Evolutionary conservation across 2,888 invertebrate species (phyloP).

Genomic region (Glyphotaelius pellucidus): DNA sequence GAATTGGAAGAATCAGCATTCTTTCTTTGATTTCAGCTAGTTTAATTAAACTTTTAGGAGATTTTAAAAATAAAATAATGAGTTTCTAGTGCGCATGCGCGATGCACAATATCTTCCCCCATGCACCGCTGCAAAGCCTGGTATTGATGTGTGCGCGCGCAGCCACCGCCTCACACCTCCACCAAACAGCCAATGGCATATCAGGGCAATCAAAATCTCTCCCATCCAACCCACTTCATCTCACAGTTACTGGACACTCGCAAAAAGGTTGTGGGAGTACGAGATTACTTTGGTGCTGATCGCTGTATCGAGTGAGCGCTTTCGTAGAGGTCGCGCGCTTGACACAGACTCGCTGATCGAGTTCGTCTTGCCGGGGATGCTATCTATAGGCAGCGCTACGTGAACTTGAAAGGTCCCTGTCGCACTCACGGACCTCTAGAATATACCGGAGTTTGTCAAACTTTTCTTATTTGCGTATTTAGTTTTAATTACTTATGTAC

Average conservation of each 20-base stretch:
- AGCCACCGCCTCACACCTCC: slow-evolving; percentile 23
- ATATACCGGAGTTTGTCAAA: slow-evolving; percentile 48
- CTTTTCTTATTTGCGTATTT: not conserved
- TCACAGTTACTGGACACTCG: not conserved
- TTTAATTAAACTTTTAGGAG: not conserved
- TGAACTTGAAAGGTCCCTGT: slow-evolving; percentile 49
- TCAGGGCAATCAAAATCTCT: slow-evolving; percentile 35
- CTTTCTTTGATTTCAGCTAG: not conserved
- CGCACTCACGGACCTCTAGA: slow-evolving; percentile 40
- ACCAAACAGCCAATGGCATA: slow-evolving; percentile 44
- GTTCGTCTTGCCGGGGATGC: not conserved
- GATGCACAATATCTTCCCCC: slow-evolving; percentile 20
- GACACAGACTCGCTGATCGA: not conserved
- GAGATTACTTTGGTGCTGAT: not conserved
- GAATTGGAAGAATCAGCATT: not conserved
- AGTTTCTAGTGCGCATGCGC: slow-evolving; percentile 41
- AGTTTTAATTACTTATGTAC: not conserved
- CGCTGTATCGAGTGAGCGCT: not conserved
- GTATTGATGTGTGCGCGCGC: slow-evolving; percentile 60
- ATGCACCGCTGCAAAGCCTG: slow-evolving; percentile 52
- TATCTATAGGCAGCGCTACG: slow-evolving; percentile 43
- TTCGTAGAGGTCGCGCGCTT: not conserved
- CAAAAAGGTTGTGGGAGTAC: not conserved
- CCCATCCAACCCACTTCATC: not conserved
- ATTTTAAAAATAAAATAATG: too few relatives aligned